Conservation (phyloP, 2,797 vertebrate species). For the Tragopan temminckii region DNA sequence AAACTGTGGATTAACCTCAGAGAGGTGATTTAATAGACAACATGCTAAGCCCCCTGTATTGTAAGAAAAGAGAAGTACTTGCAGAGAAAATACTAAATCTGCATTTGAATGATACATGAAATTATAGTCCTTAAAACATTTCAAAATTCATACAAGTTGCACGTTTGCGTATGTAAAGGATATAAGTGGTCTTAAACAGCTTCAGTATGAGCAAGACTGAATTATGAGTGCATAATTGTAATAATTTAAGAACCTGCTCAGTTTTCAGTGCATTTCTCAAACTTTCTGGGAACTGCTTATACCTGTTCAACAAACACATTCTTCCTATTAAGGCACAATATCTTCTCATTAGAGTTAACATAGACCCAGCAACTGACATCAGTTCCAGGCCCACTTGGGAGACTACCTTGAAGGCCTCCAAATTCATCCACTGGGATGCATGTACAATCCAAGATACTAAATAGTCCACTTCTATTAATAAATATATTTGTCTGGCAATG, state of each 20-base stretch:
- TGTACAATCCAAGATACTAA: background rate
- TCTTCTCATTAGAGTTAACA: background rate
- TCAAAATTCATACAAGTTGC: background rate
- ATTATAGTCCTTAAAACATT: background rate
- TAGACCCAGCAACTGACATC: background rate
- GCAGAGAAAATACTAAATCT: background rate
- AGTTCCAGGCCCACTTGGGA: background rate
- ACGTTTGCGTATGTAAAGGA: background rate
- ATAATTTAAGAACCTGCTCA: background rate
- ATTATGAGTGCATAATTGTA: background rate
- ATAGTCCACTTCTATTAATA: background rate
- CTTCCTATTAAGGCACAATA: background rate
- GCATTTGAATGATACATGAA: background rate
- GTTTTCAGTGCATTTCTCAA: background rate
- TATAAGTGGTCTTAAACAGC: background rate
- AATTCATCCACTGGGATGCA: background rate
- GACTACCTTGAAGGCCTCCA: background rate
- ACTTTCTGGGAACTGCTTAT: background rate
- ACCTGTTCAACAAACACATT: background rate
- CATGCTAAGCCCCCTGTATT: background rate
- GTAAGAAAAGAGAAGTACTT: background rate
- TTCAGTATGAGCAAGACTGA: background rate
- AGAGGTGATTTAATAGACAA: background rate
- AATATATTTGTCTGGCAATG: background rate
- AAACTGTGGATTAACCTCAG: background rate